Evolutionary conservation across 2,113 vertebrate genomes (phyloP).

Genomic region (Nasalis larvatus): DNA sequence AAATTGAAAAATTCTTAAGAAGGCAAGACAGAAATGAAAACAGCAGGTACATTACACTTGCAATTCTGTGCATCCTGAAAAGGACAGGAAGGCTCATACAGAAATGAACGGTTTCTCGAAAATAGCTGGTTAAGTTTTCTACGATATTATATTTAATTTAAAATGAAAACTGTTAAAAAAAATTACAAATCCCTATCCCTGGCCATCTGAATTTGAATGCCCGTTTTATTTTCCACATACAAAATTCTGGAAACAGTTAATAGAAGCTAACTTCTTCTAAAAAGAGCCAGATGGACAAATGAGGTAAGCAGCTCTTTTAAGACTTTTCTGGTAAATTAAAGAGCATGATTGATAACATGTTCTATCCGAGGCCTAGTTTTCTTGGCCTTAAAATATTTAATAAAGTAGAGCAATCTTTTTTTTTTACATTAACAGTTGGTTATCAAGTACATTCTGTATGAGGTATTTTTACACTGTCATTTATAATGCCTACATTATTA

Average conservation of each 20-base stretch:
- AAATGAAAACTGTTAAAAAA: background rate
- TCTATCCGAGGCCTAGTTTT: background rate
- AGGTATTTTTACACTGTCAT: background rate
- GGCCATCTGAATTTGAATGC: background rate
- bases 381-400: background rate
- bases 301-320: background rate
- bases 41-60: accelerated
- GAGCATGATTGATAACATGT: background rate
- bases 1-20: background rate
- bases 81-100: background rate
- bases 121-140: background rate
- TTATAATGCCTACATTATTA: background rate
- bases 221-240: background rate
- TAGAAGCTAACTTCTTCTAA: background rate
- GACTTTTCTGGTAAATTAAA: background rate
- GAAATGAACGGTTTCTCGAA: background rate
- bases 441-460: background rate
- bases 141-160: background rate
- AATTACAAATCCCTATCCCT: background rate
- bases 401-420: background rate
- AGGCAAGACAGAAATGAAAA: background rate
- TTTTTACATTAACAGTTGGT: background rate
- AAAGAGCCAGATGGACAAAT: background rate
- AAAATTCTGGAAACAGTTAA: background rate
- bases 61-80: background rate